These are phyloP conservation scores for Callionymus lyra DNA, from an alignment of 2,113 vertebrate species.

Conservation along the genomic window DNA sequence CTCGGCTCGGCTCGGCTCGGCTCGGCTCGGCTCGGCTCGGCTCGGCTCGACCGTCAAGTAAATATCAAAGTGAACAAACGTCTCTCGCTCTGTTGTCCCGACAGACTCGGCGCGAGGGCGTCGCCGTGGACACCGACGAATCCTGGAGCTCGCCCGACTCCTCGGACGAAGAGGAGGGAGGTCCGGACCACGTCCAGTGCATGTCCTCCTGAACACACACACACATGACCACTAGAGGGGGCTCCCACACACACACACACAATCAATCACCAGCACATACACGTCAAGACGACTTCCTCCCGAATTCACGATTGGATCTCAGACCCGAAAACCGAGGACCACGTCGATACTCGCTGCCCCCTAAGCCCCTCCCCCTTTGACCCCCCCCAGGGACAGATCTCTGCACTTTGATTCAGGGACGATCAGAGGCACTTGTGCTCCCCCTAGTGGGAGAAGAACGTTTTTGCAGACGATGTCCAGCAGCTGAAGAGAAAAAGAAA, in stretches of 20 bases:
- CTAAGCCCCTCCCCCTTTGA: conserved; percentile 6
- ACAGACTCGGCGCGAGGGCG: conserved; percentile 71
- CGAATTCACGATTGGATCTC: no score
- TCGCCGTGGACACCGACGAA: conserved; percentile 79
- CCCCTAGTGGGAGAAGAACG: no score
- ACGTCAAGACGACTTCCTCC: no score
- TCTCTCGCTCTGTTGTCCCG: not conserved
- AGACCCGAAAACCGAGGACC: not conserved
- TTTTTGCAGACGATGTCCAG: no score
- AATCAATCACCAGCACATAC: conserved; percentile 46
- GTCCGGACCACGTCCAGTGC: conserved; percentile 88
- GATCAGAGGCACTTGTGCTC: conserved; percentile 41
- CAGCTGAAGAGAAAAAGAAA: no score
- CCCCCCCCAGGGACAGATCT: conserved; percentile 32
- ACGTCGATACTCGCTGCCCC: conserved; percentile 20
- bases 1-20: no score
- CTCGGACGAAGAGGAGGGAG: conserved; percentile 83
- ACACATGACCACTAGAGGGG: not conserved
- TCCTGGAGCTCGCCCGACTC: conserved; percentile 85
- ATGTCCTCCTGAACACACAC: conserved; percentile 81
- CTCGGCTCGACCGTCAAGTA: no score
- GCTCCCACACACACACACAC: no score
- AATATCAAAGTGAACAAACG: no score
- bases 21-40: not conserved
- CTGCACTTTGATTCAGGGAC: conserved; percentile 69